Base-by-base conservation (phyloP, 2,888 invertebrate species). In the Taenaris catops region DNA sequence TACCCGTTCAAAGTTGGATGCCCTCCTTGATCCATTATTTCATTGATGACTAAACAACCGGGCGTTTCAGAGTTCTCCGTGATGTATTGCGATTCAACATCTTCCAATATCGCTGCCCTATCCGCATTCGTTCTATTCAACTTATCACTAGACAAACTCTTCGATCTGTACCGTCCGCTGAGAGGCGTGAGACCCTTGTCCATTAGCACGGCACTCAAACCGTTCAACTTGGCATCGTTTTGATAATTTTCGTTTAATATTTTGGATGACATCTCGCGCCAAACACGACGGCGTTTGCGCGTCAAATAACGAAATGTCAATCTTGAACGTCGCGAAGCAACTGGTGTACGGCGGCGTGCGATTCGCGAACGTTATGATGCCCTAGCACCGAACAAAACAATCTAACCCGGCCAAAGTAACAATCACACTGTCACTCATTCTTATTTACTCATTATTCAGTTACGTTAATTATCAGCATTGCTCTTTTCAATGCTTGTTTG, bases 111-210 rank as follows among this genome's bases (percentile, higher is more conserved):
- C 14, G 84, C 86, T 3, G 81, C 75, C 5, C 83, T 69, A 53
- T 86, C 86, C 29, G 73, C 76, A 48, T 81, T 80, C 8, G 64
- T 60, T 55, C 80, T 71, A 48, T 79, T 83, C 54, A 86, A 75
- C 62, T 86, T 86, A 71, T 86, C 86, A 78, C 81, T 79, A 19
- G 86, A 84, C 50, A 86, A 70, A 76, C 86, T 86, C 46, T 76
- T 84, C 18, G 84, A 81, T 38, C 80, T 66, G 51, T 78, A 81
- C 53, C 80, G 65, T 25, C 63, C 67, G 44, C 73, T 81, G 33
- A 79, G 48, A 25, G 79, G 74, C 40, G 71, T 63, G 36, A 78
- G 62, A 55, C 65, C 70, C 58, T 75, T 84, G 65, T 84, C 84
- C 49, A 61, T 49, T 48, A 76, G 66, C 31, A 69, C 69, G 27